Evolutionary conservation across 2,113 vertebrate genomes (phyloP), one percentile per base, ranked within the genome.

Genomic region (Plecturocebus donacophilus): DNA sequence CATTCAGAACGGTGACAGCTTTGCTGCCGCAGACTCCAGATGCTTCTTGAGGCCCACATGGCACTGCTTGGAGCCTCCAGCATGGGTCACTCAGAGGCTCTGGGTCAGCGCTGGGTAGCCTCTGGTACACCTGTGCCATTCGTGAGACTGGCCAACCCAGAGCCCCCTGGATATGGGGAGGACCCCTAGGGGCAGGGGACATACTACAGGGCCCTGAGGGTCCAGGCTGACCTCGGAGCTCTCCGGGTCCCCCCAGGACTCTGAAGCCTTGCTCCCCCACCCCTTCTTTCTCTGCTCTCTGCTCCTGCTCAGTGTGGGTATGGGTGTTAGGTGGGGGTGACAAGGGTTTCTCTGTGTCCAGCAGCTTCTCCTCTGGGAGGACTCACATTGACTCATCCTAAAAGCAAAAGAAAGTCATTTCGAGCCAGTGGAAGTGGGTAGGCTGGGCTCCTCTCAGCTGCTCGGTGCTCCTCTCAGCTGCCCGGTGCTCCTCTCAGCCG

Each of bases 11-110:
- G 68, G 52, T 32, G 77, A 47, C 94, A 35, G 86, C 42, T 45
- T 85, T 35, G 3, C 92, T 0, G 0, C 32, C 76, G 3, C 0
- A 8, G 64, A 19, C 10, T 30, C 10, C 0, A n/a, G 49, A 2
- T 3, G 4, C 64, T 79, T 38, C 1, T 2, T 23, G n/a, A 35
- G 58, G 47, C 76, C 75, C 64, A 17, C 3, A 1, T 0, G 6
- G 82, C 32, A 32, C 42, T 25, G 0, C 20, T 9, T 9, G 6
- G 71, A 42, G 45, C 52, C 68, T 38, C 40, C 49, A 2, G 11
- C 6, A 42, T 1, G 0, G 35, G 35, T 21, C 32, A 10, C 13
- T n/a, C 68, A 11, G 75, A 19, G 58, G 38, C 54, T 79, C 27
- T 1, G 14, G 71, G 71, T 45, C 66, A 17, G 4, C 3, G 1